These are phyloP conservation scores for Tinamus guttatus DNA, from an alignment of 2,113 vertebrate species.

Conservation along the genomic window DNA sequence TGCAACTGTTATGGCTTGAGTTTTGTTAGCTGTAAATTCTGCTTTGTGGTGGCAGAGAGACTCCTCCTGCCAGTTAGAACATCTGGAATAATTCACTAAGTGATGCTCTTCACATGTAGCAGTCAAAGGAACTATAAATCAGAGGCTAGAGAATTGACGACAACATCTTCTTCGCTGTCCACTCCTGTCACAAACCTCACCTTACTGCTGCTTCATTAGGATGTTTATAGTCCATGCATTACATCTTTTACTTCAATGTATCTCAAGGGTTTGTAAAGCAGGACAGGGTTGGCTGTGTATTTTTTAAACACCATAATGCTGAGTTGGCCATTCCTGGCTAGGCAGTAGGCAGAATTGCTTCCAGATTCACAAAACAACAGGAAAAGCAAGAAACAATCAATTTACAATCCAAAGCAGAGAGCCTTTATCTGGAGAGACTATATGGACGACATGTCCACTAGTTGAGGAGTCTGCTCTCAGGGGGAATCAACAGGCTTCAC, in stretches of 20 bases:
- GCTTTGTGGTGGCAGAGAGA: background rate
- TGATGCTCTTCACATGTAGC: conserved; percentile 37
- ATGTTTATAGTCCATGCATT: background rate
- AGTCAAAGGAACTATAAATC: conserved; percentile 45
- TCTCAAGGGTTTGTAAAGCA: background rate
- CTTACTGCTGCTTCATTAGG: conserved; percentile 20
- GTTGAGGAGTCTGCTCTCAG: background rate
- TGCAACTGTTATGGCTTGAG: conserved; percentile 16
- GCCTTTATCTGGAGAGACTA: background rate
- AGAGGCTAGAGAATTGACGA: background rate
- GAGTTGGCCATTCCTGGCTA: background rate
- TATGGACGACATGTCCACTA: background rate
- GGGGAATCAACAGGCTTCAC: background rate
- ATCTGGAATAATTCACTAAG: conserved; percentile 61
- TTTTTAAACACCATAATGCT: background rate
- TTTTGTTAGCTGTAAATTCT: conserved; percentile 31
- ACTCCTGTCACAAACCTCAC: background rate
- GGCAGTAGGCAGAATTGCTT: background rate
- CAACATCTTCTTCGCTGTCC: background rate
- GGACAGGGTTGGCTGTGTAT: background rate
- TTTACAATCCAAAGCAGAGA: background rate
- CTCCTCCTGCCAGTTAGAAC: background rate
- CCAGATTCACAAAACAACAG: background rate
- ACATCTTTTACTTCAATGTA: background rate
- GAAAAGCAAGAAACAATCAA: background rate